Percentiles rank a stretch among this genome's conserved stretches.
phyloP scores from a whole-genome alignment of 2,888 invertebrate genomes.

The Drosophila mayaguana region DNA sequence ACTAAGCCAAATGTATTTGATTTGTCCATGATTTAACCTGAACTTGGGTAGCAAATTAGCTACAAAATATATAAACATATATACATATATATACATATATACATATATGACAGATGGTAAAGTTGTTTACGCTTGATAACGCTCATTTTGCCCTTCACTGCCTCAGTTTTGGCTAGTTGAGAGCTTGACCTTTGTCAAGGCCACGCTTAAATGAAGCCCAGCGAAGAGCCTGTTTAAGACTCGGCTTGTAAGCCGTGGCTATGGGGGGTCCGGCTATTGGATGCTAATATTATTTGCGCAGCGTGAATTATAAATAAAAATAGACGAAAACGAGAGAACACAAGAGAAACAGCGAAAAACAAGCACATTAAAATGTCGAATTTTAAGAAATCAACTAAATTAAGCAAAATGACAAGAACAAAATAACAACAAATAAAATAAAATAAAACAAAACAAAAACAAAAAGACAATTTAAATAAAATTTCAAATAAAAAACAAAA shows the following conservation, averaged over 20 bases:
- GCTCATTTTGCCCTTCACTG: neutral
- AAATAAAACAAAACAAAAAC: neutral
- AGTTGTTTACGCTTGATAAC: neutral
- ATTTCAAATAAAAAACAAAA: slow-evolving; percentile 9
- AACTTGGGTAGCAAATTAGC: neutral
- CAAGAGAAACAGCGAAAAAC: slow-evolving; percentile 17
- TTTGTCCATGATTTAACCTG: neutral
- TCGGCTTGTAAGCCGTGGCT: neutral
- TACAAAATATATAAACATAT: neutral
- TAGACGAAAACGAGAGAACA: slow-evolving; percentile 7
- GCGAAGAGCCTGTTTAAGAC: neutral
- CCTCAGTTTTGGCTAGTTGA: neutral
- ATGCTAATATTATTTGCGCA: slow-evolving; percentile 48
- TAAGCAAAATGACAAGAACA: slow-evolving; percentile 21
- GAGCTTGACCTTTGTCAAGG: slow-evolving; percentile 22
- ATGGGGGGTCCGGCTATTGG: neutral
- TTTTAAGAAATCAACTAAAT: slow-evolving; percentile 48
- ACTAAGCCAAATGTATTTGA: too few species aligned
- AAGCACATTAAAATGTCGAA: slow-evolving; percentile 42
- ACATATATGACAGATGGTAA: neutral
- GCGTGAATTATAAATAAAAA: slow-evolving; percentile 62
- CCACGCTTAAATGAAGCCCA: slow-evolving; percentile 42
- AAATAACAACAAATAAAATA: too few species aligned
- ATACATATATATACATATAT: neutral
- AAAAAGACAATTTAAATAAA: slow-evolving; percentile 22